Base-by-base conservation (phyloP, 2,113 vertebrate genomes). In the Mastomys coucha region DNA sequence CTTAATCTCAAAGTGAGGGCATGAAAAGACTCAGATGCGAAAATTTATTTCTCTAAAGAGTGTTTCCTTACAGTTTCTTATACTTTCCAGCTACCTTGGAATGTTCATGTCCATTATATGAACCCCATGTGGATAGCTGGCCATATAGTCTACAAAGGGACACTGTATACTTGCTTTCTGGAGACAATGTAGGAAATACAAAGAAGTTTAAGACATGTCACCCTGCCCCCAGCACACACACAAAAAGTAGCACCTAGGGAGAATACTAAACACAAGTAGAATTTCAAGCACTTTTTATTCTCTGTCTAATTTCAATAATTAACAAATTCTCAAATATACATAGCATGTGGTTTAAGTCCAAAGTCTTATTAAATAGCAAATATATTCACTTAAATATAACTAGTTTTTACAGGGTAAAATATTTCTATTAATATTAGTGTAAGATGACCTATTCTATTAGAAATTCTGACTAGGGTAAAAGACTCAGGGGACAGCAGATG, bases 231-330 rank as follows among this genome's bases (percentile, higher is more conserved):
- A 58, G 33, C 67, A 69, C 67, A 69, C 31, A 31, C 65, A 31
- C 73, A 69, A 20, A 91, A 93, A 53, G 31, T 53, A 92, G 63
- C 72, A 91, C 24, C 70, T 33, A 77, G 0, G 73, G 0, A 84
- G 82, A 93, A 51, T 10, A 93, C 22, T 91, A 88, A 70, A 89
- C 51, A 89, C 22, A 91, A 81, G 89, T 58, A 19, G 39, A 80
- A 93, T 70, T 75, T 24, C 89, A 19, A 77, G 8, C 42, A 87
- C 26, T 14, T 96, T 67, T 19, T 84, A 84, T 94, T 93, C 73
- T 96, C 51, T 87, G 85, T 72, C 82, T 95, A 91, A 94, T 95
- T 92, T 91, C 49, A 88, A 17, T 87, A 81, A 70, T 93, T 96
- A 91, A 31, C 63, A 94, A 91, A 82, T 76, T 88, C 24, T 88